Conservation (phyloP, 23 tunicate genomes). For the Pegea sp. region DNA sequence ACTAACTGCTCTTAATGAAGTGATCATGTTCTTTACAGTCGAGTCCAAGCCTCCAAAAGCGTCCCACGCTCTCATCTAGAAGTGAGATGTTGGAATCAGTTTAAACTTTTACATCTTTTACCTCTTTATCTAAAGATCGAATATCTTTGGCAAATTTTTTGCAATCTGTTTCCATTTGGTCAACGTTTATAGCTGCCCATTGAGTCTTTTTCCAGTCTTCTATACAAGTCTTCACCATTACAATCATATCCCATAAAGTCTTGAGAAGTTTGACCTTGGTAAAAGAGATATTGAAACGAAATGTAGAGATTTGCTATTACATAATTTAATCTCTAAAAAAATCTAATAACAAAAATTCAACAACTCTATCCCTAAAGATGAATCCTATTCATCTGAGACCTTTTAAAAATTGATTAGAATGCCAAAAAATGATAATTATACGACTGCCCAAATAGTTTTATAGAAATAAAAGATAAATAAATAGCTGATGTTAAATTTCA, state of each 20-base stretch:
- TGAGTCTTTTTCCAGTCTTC: conserved; percentile 88
- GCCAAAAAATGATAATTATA: too few relatives aligned
- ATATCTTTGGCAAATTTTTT: conserved; percentile 94
- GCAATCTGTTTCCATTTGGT: conserved; percentile 94
- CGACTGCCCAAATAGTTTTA: too few relatives aligned
- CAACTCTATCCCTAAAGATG: too few relatives aligned
- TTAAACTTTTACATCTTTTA: not conserved
- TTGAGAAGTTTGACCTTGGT: conserved; percentile 63
- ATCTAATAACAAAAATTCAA: too few relatives aligned
- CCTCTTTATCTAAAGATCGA: conserved; percentile 81
- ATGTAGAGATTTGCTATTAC: not conserved
- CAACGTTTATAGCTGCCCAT: conserved; percentile 87
- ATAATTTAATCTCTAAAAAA: too few relatives aligned
- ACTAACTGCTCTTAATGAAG: conserved; percentile 76
- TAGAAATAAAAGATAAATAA: too few relatives aligned
- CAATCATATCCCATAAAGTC: conserved; percentile 85
- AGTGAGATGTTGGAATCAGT: not conserved
- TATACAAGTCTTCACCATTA: conserved; percentile 57
- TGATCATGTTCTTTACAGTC: conserved; percentile 82
- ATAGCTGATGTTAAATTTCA: too few relatives aligned
- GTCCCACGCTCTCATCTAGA: conserved; percentile 95
- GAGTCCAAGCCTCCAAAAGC: conserved; percentile 80
- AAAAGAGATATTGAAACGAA: not conserved
- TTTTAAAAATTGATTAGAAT: too few relatives aligned
- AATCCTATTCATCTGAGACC: too few relatives aligned